These are phyloP conservation scores for Trachymyrmex septentrionalis DNA, from an alignment of 1,140 invertebrate species.

Conservation along the genomic window DNA sequence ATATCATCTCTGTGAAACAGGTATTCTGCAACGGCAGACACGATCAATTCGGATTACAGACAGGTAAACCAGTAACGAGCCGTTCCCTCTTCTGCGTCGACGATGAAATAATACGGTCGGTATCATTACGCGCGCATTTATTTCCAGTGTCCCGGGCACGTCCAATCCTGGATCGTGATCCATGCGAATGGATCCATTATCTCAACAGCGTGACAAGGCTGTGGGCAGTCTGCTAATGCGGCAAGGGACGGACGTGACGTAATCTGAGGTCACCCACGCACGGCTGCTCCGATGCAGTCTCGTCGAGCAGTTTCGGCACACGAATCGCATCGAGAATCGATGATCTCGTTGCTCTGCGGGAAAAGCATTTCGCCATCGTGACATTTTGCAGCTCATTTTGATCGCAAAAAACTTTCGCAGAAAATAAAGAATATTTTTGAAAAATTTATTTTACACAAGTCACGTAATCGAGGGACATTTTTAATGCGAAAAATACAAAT, in stretches of 20 bases:
- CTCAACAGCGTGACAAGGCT: slow-evolving; percentile 85
- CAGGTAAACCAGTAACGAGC: slow-evolving; percentile 69
- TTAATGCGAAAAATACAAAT: not conserved
- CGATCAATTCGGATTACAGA: slow-evolving; percentile 38
- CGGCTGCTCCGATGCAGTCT: slow-evolving; percentile 54
- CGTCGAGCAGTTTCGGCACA: slow-evolving; percentile 21
- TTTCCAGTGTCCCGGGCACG: slow-evolving; percentile 82
- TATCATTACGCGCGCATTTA: slow-evolving; percentile 83
- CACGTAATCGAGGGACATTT: not conserved
- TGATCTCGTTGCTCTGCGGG: not conserved
- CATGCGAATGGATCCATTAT: slow-evolving; percentile 86
- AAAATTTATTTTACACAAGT: not conserved
- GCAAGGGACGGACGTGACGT: slow-evolving; percentile 86
- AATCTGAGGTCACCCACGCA: slow-evolving; percentile 86
- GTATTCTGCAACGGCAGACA: slow-evolving; percentile 14
- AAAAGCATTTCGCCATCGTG: not conserved
- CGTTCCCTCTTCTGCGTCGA: slow-evolving; percentile 58
- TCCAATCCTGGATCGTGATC: slow-evolving; percentile 84
- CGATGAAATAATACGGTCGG: slow-evolving; percentile 76
- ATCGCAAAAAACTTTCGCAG: not conserved
- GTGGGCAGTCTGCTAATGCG: slow-evolving; percentile 84
- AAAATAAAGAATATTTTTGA: not conserved
- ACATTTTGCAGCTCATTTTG: not conserved
- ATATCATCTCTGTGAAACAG: not conserved
- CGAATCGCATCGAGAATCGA: slow-evolving; percentile 40